Evolutionary conservation across 2,797 vertebrate genomes (phyloP).

Genomic region (Pogoniulus pusillus): DNA sequence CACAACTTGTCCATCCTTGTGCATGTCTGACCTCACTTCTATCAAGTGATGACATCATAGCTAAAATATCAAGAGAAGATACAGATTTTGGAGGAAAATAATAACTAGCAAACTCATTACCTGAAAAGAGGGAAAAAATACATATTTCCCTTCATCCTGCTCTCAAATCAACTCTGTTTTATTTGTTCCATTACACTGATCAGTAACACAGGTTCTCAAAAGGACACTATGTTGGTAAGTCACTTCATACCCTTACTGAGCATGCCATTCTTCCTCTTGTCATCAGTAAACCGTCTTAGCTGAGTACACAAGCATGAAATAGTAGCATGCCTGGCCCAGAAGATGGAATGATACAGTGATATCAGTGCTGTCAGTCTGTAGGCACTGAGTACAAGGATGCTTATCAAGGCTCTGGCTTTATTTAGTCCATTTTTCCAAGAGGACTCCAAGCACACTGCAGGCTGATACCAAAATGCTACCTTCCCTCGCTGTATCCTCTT

Average conservation of each 20-base stretch:
- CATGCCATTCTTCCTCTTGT: not conserved
- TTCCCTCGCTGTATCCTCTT: not conserved
- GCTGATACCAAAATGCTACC: not conserved
- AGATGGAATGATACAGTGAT: not conserved
- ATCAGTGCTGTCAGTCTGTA: not conserved
- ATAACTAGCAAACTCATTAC: not conserved
- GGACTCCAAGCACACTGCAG: not conserved
- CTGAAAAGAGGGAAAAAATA: not conserved
- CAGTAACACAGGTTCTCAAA: not conserved
- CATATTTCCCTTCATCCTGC: not conserved
- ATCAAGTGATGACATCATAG: not conserved
- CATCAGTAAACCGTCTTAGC: slow-evolving; percentile 11
- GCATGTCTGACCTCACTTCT: not conserved
- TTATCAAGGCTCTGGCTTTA: not conserved
- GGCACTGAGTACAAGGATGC: too few species aligned
- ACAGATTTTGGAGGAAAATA: not conserved
- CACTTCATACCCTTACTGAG: not conserved
- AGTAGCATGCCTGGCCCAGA: not conserved
- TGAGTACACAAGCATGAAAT: not conserved
- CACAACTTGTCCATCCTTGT: not conserved
- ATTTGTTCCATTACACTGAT: not conserved
- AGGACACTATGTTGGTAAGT: not conserved
- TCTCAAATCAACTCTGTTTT: not conserved
- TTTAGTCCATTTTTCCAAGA: not conserved
- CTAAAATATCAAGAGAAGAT: not conserved